phyloP scores from a whole-genome alignment of 2,113 vertebrate species.

The Panthera tigris region DNA sequence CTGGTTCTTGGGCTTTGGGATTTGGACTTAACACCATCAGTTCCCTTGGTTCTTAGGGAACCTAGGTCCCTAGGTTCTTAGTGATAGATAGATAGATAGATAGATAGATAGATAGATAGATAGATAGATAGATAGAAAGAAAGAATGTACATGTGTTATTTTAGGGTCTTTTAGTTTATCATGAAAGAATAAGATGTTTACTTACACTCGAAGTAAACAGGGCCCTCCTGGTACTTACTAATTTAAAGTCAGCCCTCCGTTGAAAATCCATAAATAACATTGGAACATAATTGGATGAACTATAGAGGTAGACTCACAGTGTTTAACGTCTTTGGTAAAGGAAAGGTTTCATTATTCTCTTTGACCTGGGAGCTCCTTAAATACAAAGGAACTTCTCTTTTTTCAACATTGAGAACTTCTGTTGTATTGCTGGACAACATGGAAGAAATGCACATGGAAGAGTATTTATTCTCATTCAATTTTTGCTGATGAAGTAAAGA shows the following conservation, averaged over 20 bases:
- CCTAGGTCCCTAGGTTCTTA: no score
- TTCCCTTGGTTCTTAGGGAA: neutral
- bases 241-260: neutral
- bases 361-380: neutral
- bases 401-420: neutral
- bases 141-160: neutral
- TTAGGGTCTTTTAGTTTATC: neutral
- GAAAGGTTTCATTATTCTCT: neutral
- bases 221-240: neutral
- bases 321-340: neutral
- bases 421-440: neutral
- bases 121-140: no score
- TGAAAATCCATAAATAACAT: neutral
- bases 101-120: no score
- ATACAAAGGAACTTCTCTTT: neutral
- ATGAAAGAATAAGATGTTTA: neutral
- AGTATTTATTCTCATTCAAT: neutral
- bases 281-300: neutral
- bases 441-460: neutral
- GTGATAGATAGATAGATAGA: no score
- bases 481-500: neutral
- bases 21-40: neutral
- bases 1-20: neutral
- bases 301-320: neutral
- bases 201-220: neutral